phyloP scores from a whole-genome alignment of 1,140 invertebrate genomes.

The Potamilus streckersoni region DNA sequence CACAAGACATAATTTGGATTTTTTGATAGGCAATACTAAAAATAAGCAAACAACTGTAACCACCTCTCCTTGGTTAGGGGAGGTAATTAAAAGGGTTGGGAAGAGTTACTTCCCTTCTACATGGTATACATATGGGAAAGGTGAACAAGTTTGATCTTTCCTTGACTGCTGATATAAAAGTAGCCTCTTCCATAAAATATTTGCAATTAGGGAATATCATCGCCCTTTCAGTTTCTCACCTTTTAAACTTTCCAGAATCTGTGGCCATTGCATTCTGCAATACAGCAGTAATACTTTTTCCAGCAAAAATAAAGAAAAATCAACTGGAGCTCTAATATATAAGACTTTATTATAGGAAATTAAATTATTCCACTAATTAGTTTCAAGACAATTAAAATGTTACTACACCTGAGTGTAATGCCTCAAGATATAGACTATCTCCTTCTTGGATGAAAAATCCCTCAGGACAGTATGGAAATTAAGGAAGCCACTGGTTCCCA shows the following conservation, averaged over 20 bases:
- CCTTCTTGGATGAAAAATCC: constrained; percentile 75
- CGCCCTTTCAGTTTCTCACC: neutral
- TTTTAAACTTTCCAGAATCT: neutral
- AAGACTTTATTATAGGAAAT: neutral
- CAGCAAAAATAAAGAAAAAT: neutral
- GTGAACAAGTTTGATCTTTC: too few species aligned
- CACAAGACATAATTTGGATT: too few species aligned
- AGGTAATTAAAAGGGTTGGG: too few species aligned
- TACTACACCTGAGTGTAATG: constrained; percentile 81
- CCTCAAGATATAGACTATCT: constrained; percentile 87
- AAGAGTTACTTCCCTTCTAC: too few species aligned
- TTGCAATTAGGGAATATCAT: too few species aligned
- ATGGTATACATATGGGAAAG: too few species aligned
- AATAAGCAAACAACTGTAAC: too few species aligned
- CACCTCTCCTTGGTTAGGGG: too few species aligned
- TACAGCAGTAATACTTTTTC: neutral
- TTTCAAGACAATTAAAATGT: neutral
- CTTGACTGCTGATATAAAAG: too few species aligned
- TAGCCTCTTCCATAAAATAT: too few species aligned
- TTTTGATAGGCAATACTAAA: too few species aligned
- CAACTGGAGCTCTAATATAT: neutral
- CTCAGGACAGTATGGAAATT: constrained; percentile 81
- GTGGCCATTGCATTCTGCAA: neutral
- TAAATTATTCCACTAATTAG: neutral
- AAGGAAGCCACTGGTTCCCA: constrained; percentile 81